Evolutionary conservation across 2,888 invertebrate genomes (phyloP), one percentile per base, ranked within the genome.

Genomic region (Zonitis immaculata): DNA sequence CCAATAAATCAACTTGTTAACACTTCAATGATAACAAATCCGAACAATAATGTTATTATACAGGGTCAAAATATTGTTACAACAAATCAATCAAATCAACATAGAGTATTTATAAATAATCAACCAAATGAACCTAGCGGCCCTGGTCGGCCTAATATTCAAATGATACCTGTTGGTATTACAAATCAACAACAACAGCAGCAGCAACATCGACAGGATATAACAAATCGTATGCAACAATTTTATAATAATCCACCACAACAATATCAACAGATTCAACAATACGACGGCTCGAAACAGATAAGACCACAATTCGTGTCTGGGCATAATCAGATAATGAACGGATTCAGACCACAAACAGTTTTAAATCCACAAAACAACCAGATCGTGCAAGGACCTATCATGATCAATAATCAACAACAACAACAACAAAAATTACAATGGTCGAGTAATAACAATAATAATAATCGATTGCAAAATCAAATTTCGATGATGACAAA

Each of bases 351-450:
- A 50, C 68, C 69, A n/a, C 69, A 71, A 30, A 55, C 59, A 30
- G 55, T 66, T 46, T 58, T 61, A 28, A 61, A 58, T 51, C 63
- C 59, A 7, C 14, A 79, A 79, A 70, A 79, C 78, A 45, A 80
- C 78, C 79, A 80, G 78, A 67, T 63, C 22, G 46, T 80, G 42
- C 66, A 61, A 30, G 51, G 58, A 3, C 49, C 52, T 18, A 48
- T 55, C 12, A 56, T 56, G 56, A 49, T 52, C 39, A 56, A 52
- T 32, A 54, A 47, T 28, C n/a, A n/a, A n/a, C n/a, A n/a, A n/a
- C n/a, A n/a, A n/a, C n/a, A n/a, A n/a, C 80, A 80, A 59, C 80
- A 81, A 58, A 81, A 80, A 66, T 76, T 81, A 56, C 80, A 81
- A 57, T 81, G 81, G 64, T n/a, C n/a, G n/a, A n/a, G n/a, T n/a